Evolutionary conservation across 2,797 vertebrate genomes (phyloP).

Genomic region (Clarias platycephalus): DNA sequence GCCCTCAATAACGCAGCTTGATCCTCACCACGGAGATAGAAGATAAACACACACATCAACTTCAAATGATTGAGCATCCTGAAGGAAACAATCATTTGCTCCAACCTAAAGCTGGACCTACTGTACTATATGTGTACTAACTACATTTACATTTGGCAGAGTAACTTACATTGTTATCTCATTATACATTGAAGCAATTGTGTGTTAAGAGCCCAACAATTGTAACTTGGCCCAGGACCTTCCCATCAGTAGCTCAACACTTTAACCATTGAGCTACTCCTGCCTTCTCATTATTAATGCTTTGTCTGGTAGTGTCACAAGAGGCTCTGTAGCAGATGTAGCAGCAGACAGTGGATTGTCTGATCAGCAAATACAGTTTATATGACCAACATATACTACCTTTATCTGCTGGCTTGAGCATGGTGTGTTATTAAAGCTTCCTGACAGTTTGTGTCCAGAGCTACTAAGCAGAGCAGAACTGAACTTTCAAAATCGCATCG

Average conservation of each 20-base stretch:
- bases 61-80: constrained; percentile 56
- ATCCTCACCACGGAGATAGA: constrained; percentile 55
- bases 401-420: constrained; percentile 13
- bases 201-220: no score
- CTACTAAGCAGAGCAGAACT: constrained; percentile 32
- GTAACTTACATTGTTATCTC: no score
- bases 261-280: no score
- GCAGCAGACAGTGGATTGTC: constrained; percentile 18
- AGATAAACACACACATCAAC: constrained; percentile 52
- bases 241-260: no score
- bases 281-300: constrained; percentile 1
- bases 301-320: not conserved
- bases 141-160: no score
- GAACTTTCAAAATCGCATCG: constrained; percentile 31
- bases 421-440: constrained; percentile 39
- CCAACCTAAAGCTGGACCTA: no score
- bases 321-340: not conserved
- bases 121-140: no score
- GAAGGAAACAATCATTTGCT: constrained; percentile 53
- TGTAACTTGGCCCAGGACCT: no score
- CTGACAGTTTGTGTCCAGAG: constrained; percentile 23
- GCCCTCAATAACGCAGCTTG: constrained; percentile 59
- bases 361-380: constrained; percentile 18
- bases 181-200: no score
- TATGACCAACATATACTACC: not conserved